phyloP scores from a whole-genome alignment of 64 coral and sea anemone species.

The Anthopleura sola region DNA sequence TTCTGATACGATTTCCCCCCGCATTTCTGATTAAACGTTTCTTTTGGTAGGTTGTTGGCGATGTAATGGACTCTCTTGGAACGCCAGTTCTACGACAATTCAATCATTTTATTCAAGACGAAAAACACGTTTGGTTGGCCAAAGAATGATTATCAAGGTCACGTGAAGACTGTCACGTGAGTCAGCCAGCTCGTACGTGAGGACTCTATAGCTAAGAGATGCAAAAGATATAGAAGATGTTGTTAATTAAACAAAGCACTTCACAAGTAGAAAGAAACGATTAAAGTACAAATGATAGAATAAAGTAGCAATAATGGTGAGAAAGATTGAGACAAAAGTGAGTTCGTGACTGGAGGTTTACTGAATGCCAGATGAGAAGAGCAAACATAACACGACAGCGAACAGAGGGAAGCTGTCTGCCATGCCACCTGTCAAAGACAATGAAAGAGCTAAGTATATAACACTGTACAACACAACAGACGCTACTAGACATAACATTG shows the following conservation, averaged over 20 bases:
- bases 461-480: background rate
- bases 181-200: background rate
- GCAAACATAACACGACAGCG: background rate
- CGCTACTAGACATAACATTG: background rate
- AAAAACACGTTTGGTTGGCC: conserved; percentile 46
- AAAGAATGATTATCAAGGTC: background rate
- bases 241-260: background rate
- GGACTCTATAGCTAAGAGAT: background rate
- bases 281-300: background rate
- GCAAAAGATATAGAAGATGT: background rate
- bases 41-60: conserved; percentile 27
- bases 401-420: background rate
- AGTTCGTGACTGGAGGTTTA: background rate
- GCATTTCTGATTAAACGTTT: conserved; percentile 15
- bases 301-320: background rate
- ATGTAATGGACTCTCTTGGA: conserved; percentile 27
- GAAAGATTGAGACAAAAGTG: background rate
- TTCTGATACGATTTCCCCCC: too few relatives aligned
- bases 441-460: background rate
- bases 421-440: background rate
- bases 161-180: background rate
- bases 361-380: background rate
- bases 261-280: background rate
- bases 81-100: conserved; percentile 53
- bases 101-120: conserved; percentile 40